Conservation (phyloP, 2,113 vertebrate genomes). For the Perca flavescens region DNA sequence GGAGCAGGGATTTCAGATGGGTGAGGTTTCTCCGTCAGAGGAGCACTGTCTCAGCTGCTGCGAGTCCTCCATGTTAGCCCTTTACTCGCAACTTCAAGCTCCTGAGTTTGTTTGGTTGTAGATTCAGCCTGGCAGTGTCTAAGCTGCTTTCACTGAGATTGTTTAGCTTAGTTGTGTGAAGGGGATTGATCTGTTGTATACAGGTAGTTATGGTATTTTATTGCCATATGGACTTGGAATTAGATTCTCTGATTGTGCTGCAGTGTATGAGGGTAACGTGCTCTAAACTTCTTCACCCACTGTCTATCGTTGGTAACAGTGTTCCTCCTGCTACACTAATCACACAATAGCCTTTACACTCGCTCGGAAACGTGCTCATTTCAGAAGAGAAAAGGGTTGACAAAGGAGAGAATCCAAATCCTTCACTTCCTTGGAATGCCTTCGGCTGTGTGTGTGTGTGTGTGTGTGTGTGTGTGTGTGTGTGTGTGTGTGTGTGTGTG, state of each 20-base stretch:
- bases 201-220: conserved; percentile 9
- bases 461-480: conserved; percentile 44
- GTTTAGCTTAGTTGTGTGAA: conserved; percentile 29
- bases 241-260: conserved; percentile 62
- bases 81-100: conserved; percentile 26
- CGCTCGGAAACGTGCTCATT: conserved; percentile 32
- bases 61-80: background rate
- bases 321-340: background rate
- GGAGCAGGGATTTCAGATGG: background rate
- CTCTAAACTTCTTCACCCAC: background rate
- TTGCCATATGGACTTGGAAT: conserved; percentile 11
- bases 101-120: conserved; percentile 48
- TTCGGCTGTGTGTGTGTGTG: conserved; percentile 43
- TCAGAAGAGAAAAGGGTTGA: background rate
- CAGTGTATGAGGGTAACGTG: conserved; percentile 20
- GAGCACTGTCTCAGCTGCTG: background rate
- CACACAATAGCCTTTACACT: background rate
- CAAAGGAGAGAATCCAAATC: conserved; percentile 1
- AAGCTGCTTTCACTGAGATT: conserved; percentile 63
- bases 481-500: conserved; percentile 39
- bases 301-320: background rate
- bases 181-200: background rate
- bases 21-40: background rate
- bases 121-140: conserved; percentile 64
- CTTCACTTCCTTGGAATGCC: conserved; percentile 54